phyloP scores from a whole-genome alignment of 1,140 invertebrate genomes.

The Tetranychus cinnabarinus region DNA sequence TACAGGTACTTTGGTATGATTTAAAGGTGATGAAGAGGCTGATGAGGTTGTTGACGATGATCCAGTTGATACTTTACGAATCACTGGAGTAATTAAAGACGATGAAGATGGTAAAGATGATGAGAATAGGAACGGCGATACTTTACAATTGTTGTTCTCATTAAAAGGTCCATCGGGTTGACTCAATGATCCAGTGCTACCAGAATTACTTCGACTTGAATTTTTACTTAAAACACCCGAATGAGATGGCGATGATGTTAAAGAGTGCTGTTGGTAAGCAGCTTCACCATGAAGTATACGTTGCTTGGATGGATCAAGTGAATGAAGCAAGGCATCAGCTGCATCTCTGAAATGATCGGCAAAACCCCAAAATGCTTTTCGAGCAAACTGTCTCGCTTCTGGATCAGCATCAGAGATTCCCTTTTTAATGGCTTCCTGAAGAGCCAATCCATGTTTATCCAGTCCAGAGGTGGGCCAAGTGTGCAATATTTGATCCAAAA shows the following conservation, averaged over 20 bases:
- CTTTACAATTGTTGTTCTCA: too few species aligned
- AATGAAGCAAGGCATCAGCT: conserved; percentile 56
- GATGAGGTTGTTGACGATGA: background rate
- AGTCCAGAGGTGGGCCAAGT: conserved; percentile 56
- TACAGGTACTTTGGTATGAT: background rate
- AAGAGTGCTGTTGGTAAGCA: background rate
- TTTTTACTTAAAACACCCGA: too few species aligned
- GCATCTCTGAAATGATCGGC: conserved; percentile 68
- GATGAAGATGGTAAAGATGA: too few species aligned
- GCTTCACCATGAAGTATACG: conserved; percentile 45
- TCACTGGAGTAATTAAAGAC: too few species aligned
- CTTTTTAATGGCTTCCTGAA: conserved; percentile 64
- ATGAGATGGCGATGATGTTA: background rate
- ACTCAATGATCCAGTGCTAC: background rate
- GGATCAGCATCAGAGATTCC: conserved; percentile 77
- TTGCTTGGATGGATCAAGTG: conserved; percentile 59
- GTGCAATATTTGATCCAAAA: conserved; percentile 55
- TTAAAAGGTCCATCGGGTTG: background rate
- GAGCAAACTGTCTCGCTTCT: conserved; percentile 38
- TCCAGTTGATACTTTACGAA: too few species aligned
- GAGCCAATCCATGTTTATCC: conserved; percentile 46
- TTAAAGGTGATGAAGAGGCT: background rate
- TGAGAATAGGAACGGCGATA: too few species aligned
- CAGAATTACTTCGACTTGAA: background rate
- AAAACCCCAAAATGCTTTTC: conserved; percentile 63